These are phyloP conservation scores for Epinephelus coioides DNA, from an alignment of 2,797 vertebrate species.

Conservation along the genomic window DNA sequence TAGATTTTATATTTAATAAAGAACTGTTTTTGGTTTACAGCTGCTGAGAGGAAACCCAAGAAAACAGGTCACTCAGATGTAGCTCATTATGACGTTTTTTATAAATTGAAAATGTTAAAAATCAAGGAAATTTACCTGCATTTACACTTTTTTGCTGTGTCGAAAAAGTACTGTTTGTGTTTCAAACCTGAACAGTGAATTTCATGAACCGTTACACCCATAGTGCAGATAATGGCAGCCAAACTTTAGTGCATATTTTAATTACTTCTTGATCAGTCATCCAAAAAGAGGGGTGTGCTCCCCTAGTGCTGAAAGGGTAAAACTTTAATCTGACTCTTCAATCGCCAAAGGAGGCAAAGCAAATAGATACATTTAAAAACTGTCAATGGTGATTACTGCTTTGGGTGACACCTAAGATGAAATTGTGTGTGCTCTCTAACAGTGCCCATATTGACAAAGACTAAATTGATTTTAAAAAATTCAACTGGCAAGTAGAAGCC, in stretches of 20 bases:
- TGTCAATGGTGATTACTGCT: background rate
- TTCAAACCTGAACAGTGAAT: too few relatives aligned
- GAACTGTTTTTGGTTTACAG: too few relatives aligned
- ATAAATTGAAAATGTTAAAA: too few relatives aligned
- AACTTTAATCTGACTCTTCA: constrained; percentile 24
- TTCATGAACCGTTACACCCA: too few relatives aligned
- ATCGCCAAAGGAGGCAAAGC: accelerated
- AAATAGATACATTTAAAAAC: background rate
- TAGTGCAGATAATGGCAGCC: constrained; percentile 9
- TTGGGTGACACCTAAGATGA: background rate
- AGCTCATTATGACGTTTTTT: too few relatives aligned
- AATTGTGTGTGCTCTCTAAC: background rate
- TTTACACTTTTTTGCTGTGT: too few relatives aligned
- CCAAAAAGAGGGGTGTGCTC: constrained; percentile 13
- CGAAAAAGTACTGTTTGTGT: too few relatives aligned
- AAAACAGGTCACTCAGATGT: too few relatives aligned
- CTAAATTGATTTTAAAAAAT: constrained; percentile 5
- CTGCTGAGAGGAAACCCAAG: too few relatives aligned
- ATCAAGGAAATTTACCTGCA: too few relatives aligned
- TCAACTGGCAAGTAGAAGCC: background rate
- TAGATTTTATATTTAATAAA: too few relatives aligned
- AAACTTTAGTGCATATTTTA: constrained; percentile 37
- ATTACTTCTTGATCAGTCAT: constrained; percentile 27
- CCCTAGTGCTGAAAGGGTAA: constrained; percentile 14
- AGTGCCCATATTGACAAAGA: background rate